These are phyloP conservation scores for Sparus aurata DNA, from an alignment of 2,797 vertebrate species.

Conservation along the genomic window DNA sequence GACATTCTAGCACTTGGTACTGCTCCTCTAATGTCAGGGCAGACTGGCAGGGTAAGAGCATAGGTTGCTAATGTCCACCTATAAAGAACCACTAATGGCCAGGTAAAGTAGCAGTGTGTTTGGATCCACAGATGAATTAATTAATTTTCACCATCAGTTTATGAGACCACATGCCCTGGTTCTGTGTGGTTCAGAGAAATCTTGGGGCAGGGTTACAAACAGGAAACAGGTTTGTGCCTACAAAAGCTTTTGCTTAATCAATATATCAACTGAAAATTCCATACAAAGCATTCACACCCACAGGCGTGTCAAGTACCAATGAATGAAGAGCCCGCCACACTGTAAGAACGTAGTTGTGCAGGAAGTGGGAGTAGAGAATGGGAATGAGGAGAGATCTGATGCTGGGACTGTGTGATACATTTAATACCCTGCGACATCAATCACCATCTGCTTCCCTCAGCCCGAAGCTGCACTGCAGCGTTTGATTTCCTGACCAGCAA, in stretches of 20 bases:
- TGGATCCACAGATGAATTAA: too few species aligned
- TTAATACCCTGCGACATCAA: slow-evolving; percentile 64
- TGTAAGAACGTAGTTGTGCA: not conserved
- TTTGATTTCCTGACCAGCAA: slow-evolving; percentile 33
- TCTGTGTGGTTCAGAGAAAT: too few species aligned
- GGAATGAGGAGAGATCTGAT: slow-evolving; percentile 60
- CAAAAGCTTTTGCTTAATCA: not conserved
- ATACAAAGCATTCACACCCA: not conserved
- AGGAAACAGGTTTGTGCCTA: too few species aligned
- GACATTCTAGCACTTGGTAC: too few species aligned
- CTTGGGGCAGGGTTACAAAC: too few species aligned
- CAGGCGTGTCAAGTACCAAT: slow-evolving; percentile 28
- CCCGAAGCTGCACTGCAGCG: slow-evolving; percentile 10
- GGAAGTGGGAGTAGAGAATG: slow-evolving; percentile 1
- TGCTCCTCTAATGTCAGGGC: too few species aligned
- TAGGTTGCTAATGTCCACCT: too few species aligned
- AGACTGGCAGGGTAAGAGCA: too few species aligned
- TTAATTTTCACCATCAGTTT: too few species aligned
- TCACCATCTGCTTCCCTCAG: slow-evolving; percentile 45
- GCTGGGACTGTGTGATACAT: slow-evolving; percentile 52
- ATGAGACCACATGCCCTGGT: too few species aligned
- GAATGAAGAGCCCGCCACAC: not conserved
- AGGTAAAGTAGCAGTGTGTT: too few species aligned
- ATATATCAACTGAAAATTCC: not conserved
- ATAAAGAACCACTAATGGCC: too few species aligned